A percentile compares a stretch with the other conserved stretches of the same genome.
Conservation (phyloP, 1,140 invertebrate genomes). For the Portunus trituberculatus region DNA sequence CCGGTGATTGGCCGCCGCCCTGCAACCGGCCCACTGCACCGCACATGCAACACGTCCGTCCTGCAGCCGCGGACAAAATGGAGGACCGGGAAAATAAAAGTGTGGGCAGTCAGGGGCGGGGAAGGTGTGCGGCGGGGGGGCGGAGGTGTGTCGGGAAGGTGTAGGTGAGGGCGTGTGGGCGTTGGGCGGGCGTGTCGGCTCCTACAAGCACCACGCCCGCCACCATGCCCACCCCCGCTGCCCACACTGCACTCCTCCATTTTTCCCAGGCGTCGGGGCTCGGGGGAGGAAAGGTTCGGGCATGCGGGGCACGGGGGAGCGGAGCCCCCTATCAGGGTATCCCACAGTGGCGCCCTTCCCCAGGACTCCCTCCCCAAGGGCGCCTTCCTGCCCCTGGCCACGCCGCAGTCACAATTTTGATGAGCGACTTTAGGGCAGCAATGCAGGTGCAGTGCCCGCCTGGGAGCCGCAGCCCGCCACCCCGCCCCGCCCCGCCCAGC, state of each 20-base stretch:
- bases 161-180: background rate
- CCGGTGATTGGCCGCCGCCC: conserved; percentile 11
- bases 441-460: conserved; percentile 16
- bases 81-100: background rate
- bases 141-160: background rate
- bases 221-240: background rate
- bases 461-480: background rate
- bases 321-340: background rate
- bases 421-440: background rate
- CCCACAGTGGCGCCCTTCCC: background rate
- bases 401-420: background rate
- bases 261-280: background rate
- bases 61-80: background rate
- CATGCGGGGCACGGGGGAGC: background rate
- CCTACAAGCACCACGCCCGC: background rate
- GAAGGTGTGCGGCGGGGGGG: background rate
- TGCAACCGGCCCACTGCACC: conserved; percentile 12
- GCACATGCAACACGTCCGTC: background rate
- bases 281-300: background rate
- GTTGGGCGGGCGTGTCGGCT: background rate
- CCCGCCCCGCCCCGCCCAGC: background rate
- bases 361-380: background rate
- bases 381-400: background rate
- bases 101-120: background rate
- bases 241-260: background rate